phyloP scores from a whole-genome alignment of 2,113 vertebrate species.

The Tringa solitaria region DNA sequence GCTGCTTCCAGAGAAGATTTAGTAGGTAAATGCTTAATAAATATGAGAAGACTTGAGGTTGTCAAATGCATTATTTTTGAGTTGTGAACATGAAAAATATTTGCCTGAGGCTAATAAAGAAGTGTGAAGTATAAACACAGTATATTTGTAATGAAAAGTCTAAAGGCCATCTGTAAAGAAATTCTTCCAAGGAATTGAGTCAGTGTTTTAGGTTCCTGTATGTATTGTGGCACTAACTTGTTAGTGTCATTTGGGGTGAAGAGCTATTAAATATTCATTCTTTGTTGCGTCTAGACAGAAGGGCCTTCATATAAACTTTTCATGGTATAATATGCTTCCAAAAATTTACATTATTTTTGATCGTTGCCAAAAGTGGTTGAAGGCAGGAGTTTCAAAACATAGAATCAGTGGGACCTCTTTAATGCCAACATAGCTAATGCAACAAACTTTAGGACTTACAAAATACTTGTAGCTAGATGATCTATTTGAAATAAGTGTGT shows the following conservation, averaged over 20 bases:
- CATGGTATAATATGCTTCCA: neutral
- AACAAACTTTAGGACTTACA: neutral
- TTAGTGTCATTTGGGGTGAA: conserved; percentile 16
- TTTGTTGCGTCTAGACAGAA: conserved; percentile 43
- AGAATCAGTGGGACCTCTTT: neutral
- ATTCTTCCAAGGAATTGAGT: neutral
- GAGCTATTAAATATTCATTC: conserved; percentile 4
- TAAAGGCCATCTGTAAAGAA: conserved; percentile 7
- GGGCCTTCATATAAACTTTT: neutral
- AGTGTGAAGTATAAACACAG: conserved; percentile 16
- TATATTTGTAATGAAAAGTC: conserved; percentile 20
- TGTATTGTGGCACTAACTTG: conserved; percentile 26
- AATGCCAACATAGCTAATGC: neutral
- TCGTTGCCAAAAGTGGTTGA: neutral
- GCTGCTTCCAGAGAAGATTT: conserved; percentile 93
- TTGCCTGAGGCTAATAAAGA: conserved; percentile 26
- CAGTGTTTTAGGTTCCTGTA: neutral
- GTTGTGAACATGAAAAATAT: neutral
- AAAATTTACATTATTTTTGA: neutral
- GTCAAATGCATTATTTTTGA: conserved; percentile 49
- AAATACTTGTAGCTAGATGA: neutral
- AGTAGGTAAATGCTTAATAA: conserved; percentile 77
- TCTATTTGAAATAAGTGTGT: neutral
- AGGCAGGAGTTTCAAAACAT: neutral
- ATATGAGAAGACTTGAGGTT: neutral